phyloP scores from a whole-genome alignment of 2,113 vertebrate genomes.

The Pachycephala philippinensis region DNA sequence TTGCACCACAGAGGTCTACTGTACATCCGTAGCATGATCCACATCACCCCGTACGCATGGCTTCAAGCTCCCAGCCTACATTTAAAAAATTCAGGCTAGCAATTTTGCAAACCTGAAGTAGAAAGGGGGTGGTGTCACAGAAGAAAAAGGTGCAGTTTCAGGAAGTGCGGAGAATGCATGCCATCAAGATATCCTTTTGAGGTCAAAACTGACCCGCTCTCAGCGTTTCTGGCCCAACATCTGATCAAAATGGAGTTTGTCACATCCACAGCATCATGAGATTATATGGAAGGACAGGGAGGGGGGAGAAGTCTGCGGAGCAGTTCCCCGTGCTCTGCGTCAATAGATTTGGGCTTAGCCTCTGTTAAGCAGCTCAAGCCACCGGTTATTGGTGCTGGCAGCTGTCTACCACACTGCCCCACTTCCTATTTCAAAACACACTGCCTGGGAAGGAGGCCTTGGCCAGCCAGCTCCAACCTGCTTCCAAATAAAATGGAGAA shows the following conservation, averaged over 20 bases:
- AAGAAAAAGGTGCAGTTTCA: constrained; percentile 2
- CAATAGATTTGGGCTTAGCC: constrained; percentile 79
- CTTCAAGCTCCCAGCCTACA: not conserved
- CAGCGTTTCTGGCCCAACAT: not conserved
- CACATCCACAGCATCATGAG: constrained; percentile 24
- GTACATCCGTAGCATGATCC: not conserved
- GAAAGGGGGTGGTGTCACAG: not conserved
- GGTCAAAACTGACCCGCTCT: not conserved
- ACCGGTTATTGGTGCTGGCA: constrained; percentile 36
- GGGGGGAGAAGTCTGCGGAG: constrained; percentile 53
- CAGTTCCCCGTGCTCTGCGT: constrained; percentile 59
- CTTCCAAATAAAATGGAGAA: not conserved
- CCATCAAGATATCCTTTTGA: not conserved
- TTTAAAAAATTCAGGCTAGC: not conserved
- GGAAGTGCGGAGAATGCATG: not conserved
- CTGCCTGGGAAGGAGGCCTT: not conserved
- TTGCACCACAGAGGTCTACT: not conserved
- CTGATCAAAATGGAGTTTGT: constrained; percentile 55
- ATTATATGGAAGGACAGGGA: constrained; percentile 69
- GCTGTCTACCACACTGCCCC: constrained; percentile 49
- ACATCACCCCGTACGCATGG: not conserved
- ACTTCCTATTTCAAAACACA: constrained; percentile 14
- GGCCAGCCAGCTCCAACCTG: not conserved
- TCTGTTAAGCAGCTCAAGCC: constrained; percentile 66
- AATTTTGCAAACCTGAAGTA: not conserved